Evolutionary conservation across 2,113 vertebrate genomes (phyloP), one percentile per base, ranked within the genome.

Genomic region (Odocoileus virginianus): DNA sequence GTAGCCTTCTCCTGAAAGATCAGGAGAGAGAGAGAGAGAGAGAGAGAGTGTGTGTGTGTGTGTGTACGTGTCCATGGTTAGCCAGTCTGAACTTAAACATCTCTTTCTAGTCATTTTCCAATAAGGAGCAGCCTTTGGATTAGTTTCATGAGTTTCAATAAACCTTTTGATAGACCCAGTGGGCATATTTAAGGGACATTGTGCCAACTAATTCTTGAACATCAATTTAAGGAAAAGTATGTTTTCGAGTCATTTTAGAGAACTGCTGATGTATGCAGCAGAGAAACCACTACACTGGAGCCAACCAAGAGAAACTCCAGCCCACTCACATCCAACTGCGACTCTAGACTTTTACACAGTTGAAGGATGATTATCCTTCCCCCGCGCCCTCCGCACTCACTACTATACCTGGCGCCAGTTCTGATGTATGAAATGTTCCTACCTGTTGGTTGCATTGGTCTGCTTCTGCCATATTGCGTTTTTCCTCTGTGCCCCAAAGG

Each of bases 1-100:
- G 43, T 95, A 95, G 82, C 45, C 40, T 52, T 0, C 83, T 19
- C 71, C 81, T 93, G 82, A 97, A 98, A 97, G 3, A 33, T 88
- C 89, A 81, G 55, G 14, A 79, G 43, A 9, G 10, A 28, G 58
- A 58, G 57, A 60, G 57, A 57, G 55, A 27, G 55, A 58, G 57
- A 60, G 57, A 25, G 43, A 30, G 40, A 45, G n/a, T 81, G 43
- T 25, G 6, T 17, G 19, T 52, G 74, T 93, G 64, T 7, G 0
- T 89, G 27, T 97, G 16, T 76, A 81, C 45, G 25, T 90, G 4
- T 58, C 60, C 3, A 0, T 54, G 33, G n/a, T 33, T 50, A 36
- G n/a, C 45, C 52, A 33, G 4, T 6, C 33, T 67, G 12, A 3
- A 85, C 45, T 87, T 64, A 54, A 47, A 86, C 10, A 17, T 71